Evolutionary conservation across 2,113 vertebrate genomes (phyloP).

Genomic region (Delphinus delphis): DNA sequence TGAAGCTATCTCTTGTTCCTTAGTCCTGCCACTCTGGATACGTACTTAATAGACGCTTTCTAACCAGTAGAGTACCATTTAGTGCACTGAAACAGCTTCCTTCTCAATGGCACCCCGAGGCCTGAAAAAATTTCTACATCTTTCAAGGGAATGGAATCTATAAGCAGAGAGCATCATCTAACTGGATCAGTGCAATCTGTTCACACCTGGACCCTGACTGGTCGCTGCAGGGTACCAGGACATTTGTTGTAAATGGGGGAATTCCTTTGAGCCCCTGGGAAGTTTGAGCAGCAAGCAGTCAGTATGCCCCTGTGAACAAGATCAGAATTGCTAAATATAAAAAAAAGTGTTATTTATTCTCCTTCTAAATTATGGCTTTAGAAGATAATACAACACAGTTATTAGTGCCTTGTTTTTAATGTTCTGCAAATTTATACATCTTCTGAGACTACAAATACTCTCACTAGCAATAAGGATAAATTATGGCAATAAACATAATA

Average conservation of each 20-base stretch:
- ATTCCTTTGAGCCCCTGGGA: neutral
- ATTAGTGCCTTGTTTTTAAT: slow-evolving; percentile 54
- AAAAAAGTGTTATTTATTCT: neutral
- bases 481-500: slow-evolving; percentile 67
- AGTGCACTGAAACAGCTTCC: neutral
- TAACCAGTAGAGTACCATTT: neutral
- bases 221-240: neutral
- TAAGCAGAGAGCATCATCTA: neutral
- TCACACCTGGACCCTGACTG: neutral
- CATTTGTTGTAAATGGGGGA: neutral
- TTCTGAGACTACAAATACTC: slow-evolving; percentile 33
- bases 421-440: slow-evolving; percentile 61
- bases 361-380: slow-evolving; percentile 42
- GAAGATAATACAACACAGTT: slow-evolving; percentile 34
- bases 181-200: neutral
- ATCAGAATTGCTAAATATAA: neutral
- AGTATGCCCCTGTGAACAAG: neutral
- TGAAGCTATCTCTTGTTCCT: neutral
- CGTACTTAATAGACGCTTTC: neutral
- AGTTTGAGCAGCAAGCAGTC: neutral
- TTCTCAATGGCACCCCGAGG: neutral
- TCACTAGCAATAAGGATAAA: slow-evolving; percentile 64
- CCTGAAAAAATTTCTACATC: neutral
- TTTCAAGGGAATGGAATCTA: neutral
- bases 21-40: neutral